Conservation (phyloP, 2,797 vertebrate genomes). For the Enteromius radiatus region DNA sequence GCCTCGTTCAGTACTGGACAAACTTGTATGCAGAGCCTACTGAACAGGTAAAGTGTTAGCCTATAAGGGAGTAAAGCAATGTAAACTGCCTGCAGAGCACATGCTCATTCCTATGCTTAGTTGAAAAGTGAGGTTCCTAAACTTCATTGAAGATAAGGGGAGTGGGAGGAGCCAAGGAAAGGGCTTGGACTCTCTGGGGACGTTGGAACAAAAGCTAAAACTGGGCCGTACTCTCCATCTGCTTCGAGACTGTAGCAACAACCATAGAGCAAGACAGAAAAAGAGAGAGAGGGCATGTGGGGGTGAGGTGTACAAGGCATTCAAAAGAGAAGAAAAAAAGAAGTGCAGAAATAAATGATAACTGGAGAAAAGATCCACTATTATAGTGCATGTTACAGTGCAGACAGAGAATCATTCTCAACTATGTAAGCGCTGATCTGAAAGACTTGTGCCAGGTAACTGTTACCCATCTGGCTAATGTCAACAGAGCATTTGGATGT, state of each 20-base stretch:
- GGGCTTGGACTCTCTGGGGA: constrained; percentile 87
- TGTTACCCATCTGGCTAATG: constrained; percentile 83
- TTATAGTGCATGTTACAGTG: constrained; percentile 15
- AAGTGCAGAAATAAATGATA: constrained; percentile 18
- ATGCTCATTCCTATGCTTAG: constrained; percentile 71
- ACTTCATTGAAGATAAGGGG: constrained; percentile 95
- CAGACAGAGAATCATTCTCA: constrained; percentile 29
- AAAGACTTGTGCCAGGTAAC: constrained; percentile 61
- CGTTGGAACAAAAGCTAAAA: constrained; percentile 94
- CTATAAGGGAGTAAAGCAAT: constrained; percentile 8
- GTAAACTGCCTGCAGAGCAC: constrained; percentile 61
- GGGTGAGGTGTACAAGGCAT: constrained; percentile 39
- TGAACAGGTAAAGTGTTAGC: not conserved
- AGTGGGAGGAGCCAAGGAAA: constrained; percentile 77
- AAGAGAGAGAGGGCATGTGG: constrained; percentile 50
- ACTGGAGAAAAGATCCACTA: not conserved
- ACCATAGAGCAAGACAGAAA: constrained; percentile 57
- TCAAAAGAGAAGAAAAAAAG: constrained; percentile 11
- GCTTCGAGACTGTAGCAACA: constrained; percentile 82
- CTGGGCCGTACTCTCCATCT: constrained; percentile 99
- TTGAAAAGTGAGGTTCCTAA: constrained; percentile 89
- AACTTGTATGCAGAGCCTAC: not conserved
- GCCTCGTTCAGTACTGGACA: not conserved
- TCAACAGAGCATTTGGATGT: constrained; percentile 82
- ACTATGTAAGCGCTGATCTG: not conserved